Conservation (phyloP, 1,140 invertebrate species). For the Diachasma alloeum region DNA sequence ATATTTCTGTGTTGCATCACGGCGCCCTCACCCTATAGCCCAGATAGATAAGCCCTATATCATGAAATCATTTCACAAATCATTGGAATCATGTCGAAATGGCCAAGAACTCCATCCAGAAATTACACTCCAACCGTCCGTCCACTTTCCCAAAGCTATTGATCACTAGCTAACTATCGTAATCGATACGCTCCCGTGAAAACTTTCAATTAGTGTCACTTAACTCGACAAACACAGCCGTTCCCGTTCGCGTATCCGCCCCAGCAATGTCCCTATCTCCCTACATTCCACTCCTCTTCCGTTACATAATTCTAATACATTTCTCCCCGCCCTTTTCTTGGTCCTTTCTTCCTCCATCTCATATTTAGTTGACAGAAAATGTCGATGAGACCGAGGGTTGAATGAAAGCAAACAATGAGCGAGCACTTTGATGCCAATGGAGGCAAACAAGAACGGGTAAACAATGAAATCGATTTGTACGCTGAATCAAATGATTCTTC, state of each 20-base stretch:
- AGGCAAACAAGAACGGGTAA: neutral
- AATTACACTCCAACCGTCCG: too few relatives aligned
- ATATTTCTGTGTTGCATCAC: too few relatives aligned
- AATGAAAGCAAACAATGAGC: slow-evolving; percentile 2
- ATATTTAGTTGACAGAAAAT: slow-evolving; percentile 14
- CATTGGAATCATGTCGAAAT: too few relatives aligned
- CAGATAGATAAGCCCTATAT: too few relatives aligned
- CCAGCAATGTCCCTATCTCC: neutral
- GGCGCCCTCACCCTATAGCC: too few relatives aligned
- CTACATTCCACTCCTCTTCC: neutral
- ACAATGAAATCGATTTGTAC: neutral
- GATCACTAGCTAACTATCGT: slow-evolving; percentile 18
- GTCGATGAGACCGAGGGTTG: neutral
- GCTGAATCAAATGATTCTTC: neutral
- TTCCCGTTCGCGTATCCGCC: slow-evolving; percentile 38
- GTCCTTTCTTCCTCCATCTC: neutral
- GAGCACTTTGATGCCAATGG: neutral
- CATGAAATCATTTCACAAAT: too few relatives aligned
- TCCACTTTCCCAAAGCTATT: too few relatives aligned
- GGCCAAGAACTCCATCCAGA: too few relatives aligned
- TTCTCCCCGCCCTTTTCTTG: neutral
- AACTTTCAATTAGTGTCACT: slow-evolving; percentile 63
- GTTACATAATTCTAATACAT: neutral
- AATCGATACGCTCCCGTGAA: slow-evolving; percentile 52
- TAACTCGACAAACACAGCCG: slow-evolving; percentile 56